A percentile compares a stretch with the other conserved stretches of the same genome.
These are phyloP conservation scores for Caenorhabditis auriculariae DNA, from an alignment of 2,888 invertebrate species.

Conservation along the genomic window DNA sequence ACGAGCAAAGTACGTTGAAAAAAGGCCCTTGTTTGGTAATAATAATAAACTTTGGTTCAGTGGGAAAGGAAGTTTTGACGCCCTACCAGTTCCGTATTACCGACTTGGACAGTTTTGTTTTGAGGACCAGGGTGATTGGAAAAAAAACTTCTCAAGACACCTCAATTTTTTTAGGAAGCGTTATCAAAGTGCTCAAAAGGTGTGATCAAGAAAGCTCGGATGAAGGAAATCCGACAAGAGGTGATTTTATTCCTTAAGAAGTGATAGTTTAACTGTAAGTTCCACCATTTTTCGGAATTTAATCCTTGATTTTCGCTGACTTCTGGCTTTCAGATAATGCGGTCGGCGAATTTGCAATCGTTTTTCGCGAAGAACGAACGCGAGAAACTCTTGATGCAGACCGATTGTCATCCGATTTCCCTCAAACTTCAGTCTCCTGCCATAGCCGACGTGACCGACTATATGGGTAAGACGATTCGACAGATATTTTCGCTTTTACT, in stretches of 20 bases:
- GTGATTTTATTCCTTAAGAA: too few species aligned
- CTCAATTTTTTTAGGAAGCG: slow-evolving; percentile 73
- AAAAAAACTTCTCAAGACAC: neutral
- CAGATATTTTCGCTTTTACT: too few species aligned
- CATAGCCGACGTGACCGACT: slow-evolving; percentile 59
- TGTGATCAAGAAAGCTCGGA: slow-evolving; percentile 87
- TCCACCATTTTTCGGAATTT: neutral
- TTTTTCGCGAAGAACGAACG: slow-evolving; percentile 58
- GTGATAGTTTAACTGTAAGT: neutral
- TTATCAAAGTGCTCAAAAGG: slow-evolving; percentile 90
- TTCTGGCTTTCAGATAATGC: slow-evolving; percentile 28
- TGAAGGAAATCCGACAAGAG: slow-evolving; percentile 92
- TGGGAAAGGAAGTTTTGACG: slow-evolving; percentile 68
- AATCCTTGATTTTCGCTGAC: too few species aligned
- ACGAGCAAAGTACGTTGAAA: slow-evolving; percentile 50
- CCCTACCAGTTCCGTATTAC: slow-evolving; percentile 90
- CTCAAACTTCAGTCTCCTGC: slow-evolving; percentile 51
- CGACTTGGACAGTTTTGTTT: slow-evolving; percentile 92
- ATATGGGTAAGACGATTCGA: slow-evolving; percentile 53
- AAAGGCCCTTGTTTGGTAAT: neutral
- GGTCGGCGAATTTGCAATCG: slow-evolving; percentile 37
- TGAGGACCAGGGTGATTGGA: slow-evolving; percentile 75
- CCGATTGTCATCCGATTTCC: slow-evolving; percentile 51
- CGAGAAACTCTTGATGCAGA: slow-evolving; percentile 53
- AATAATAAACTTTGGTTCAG: slow-evolving; percentile 32